Conservation (phyloP, 2,888 invertebrate genomes). For the Andrena fulva region DNA sequence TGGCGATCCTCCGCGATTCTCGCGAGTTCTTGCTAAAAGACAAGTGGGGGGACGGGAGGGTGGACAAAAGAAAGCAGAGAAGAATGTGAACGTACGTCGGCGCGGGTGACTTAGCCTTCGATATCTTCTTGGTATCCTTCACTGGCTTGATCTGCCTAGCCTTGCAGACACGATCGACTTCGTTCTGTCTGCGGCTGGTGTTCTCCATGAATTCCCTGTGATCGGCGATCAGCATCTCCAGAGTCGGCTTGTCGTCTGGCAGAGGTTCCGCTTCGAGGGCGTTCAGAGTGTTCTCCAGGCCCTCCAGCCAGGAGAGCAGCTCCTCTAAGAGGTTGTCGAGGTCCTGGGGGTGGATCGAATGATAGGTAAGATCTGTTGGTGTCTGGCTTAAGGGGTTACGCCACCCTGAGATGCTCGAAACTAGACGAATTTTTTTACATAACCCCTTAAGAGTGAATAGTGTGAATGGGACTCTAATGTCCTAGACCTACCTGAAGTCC, state of each 20-base stretch:
- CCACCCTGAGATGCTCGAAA: too few relatives aligned
- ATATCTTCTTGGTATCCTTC: slow-evolving; percentile 88
- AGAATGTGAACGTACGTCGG: slow-evolving; percentile 74
- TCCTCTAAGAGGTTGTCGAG: slow-evolving; percentile 96
- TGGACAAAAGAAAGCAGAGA: too few relatives aligned
- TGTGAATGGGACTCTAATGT: background rate
- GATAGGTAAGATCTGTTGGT: background rate
- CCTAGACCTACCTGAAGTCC: slow-evolving; percentile 81
- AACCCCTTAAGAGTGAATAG: background rate
- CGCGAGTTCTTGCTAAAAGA: slow-evolving; percentile 34
- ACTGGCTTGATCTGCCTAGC: slow-evolving; percentile 90
- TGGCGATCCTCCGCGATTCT: slow-evolving; percentile 22
- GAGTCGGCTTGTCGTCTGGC: slow-evolving; percentile 94
- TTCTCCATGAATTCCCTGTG: slow-evolving; percentile 99
- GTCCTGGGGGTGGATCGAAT: slow-evolving; percentile 86
- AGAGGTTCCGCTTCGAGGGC: slow-evolving; percentile 94
- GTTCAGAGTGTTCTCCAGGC: slow-evolving; percentile 93
- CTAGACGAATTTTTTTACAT: too few relatives aligned
- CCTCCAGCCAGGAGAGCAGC: slow-evolving; percentile 96
- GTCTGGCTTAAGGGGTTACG: too few relatives aligned
- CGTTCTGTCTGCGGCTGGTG: slow-evolving; percentile 95
- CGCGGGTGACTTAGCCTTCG: slow-evolving; percentile 84
- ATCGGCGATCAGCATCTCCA: slow-evolving; percentile 95
- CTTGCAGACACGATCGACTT: slow-evolving; percentile 98
- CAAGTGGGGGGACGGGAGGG: background rate